These are phyloP conservation scores for Rhinopomastus cyanomelas DNA, from an alignment of 2,113 vertebrate species.

Conservation along the genomic window DNA sequence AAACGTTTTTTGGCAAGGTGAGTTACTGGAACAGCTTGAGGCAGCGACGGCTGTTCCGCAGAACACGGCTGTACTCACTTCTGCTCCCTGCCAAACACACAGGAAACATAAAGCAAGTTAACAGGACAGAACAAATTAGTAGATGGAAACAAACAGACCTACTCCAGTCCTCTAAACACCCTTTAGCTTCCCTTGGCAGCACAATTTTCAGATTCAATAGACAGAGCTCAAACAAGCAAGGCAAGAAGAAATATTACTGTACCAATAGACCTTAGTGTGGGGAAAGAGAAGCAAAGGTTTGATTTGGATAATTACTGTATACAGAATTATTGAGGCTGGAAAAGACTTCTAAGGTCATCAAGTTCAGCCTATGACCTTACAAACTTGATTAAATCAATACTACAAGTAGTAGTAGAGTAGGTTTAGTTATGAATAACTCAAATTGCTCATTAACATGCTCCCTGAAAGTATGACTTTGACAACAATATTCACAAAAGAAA, in stretches of 20 bases:
- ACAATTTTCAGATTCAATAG: neutral
- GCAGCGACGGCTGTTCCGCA: neutral
- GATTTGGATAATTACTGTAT: neutral
- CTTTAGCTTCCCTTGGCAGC: neutral
- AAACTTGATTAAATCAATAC: neutral
- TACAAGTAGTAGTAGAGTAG: neutral
- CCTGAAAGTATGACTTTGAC: neutral
- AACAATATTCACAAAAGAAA: neutral
- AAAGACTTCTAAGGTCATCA: no score
- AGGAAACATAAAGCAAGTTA: neutral
- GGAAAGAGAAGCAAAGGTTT: neutral
- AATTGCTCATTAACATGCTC: neutral
- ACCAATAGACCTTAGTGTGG: no score
- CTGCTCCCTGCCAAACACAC: slow-evolving; percentile 15
- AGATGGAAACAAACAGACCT: neutral
- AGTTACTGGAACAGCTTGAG: slow-evolving; percentile 15
- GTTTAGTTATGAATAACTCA: neutral
- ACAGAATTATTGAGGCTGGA: neutral
- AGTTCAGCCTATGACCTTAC: no score
- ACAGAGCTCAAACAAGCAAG: neutral
- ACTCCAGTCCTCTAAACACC: neutral
- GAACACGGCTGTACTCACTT: neutral
- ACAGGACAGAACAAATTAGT: neutral
- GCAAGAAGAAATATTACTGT: neutral
- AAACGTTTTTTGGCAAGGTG: slow-evolving; percentile 15